Conservation (phyloP, 2,888 invertebrate genomes). For the Phytoseiulus persimilis region DNA sequence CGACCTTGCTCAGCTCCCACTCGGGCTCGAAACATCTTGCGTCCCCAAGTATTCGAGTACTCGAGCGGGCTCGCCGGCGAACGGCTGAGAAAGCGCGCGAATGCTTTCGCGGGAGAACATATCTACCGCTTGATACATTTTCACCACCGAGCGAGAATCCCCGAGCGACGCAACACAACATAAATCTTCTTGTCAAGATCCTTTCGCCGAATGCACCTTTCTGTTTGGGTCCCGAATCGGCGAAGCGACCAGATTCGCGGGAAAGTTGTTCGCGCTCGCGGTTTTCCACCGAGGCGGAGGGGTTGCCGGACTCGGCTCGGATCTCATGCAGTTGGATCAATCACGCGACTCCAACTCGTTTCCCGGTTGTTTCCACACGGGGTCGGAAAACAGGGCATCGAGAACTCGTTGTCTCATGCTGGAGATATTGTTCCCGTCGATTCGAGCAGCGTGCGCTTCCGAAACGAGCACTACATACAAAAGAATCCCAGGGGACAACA, state of each 20-base stretch:
- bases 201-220: neutral
- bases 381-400: no score
- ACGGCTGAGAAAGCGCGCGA: neutral
- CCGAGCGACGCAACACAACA: neutral
- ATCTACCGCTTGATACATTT: neutral
- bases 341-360: no score
- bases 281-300: neutral
- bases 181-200: constrained; percentile 5
- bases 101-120: neutral
- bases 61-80: neutral
- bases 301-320: neutral
- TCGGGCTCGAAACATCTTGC: neutral
- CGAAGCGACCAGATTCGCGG: neutral
- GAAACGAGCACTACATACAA: no score
- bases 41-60: neutral
- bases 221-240: neutral
- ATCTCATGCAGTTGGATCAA: no score
- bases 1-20: neutral
- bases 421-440: no score
- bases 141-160: neutral
- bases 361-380: no score
- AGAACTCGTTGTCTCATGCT: no score
- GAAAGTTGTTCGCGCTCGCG: neutral
- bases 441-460: no score
- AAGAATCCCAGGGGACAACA: no score